Conservation (phyloP, 2,113 vertebrate species). For the Tupaia tana region DNA sequence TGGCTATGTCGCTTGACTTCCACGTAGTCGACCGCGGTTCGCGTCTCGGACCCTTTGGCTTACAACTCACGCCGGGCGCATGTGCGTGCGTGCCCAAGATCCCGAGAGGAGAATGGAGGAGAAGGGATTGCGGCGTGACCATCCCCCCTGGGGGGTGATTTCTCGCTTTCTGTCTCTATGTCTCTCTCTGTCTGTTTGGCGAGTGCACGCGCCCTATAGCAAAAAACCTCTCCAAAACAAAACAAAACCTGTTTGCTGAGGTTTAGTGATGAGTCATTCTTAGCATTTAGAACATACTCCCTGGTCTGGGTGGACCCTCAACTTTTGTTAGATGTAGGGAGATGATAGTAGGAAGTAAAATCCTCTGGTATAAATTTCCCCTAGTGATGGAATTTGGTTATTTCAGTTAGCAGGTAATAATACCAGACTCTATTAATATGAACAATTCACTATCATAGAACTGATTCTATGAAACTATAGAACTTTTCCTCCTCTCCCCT, state of each 20-base stretch:
- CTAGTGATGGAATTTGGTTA: not conserved
- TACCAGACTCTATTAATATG: not conserved
- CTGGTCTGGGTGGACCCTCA: accelerated
- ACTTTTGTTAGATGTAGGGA: not conserved
- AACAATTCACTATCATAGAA: not conserved
- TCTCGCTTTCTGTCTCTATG: too few species aligned
- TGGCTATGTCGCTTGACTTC: too few species aligned
- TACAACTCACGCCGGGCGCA: too few species aligned
- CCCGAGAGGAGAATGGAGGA: too few species aligned
- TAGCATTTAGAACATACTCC: not conserved
- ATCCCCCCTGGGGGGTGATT: too few species aligned
- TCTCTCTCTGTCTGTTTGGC: too few species aligned
- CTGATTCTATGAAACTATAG: not conserved
- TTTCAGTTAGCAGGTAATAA: not conserved
- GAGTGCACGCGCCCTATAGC: too few species aligned
- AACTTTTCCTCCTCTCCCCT: not conserved
- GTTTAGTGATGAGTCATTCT: not conserved
- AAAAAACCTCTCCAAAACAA: too few species aligned
- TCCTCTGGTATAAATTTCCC: not conserved
- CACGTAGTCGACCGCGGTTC: too few species aligned
- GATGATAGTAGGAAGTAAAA: not conserved
- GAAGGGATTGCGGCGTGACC: too few species aligned
- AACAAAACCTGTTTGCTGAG: accelerated
- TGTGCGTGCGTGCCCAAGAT: too few species aligned
- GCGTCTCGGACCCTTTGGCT: too few species aligned